Percentiles rank a stretch among this genome's conserved stretches.
phyloP scores from a whole-genome alignment of 2,888 invertebrate genomes.

The Stenichneumon culpator region DNA sequence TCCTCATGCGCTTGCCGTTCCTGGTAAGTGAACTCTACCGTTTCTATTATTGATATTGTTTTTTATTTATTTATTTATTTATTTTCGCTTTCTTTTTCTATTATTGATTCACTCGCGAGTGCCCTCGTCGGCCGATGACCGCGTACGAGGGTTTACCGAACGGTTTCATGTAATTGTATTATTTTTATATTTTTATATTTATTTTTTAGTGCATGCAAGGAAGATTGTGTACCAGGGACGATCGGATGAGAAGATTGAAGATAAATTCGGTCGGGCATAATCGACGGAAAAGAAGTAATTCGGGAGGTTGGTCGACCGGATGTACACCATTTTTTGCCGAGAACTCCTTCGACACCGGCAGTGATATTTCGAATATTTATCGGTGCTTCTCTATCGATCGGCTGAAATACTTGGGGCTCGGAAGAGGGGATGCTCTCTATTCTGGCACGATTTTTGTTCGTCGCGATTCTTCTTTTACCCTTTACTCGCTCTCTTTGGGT shows the following conservation, averaged over 20 bases:
- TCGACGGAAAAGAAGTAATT: background rate
- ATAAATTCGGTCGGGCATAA: background rate
- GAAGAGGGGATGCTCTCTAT: background rate
- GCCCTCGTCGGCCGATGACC: background rate
- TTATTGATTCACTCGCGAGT: background rate
- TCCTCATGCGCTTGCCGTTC: conserved; percentile 75
- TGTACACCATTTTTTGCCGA: too few species aligned
- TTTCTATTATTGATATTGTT: conserved; percentile 19
- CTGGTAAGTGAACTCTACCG: conserved; percentile 57
- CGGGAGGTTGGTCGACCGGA: background rate
- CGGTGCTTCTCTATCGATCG: conserved; percentile 41
- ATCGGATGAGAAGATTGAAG: background rate
- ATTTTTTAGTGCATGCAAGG: background rate
- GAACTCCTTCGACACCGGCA: background rate
- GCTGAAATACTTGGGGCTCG: background rate
- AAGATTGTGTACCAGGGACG: background rate
- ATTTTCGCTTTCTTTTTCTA: background rate
- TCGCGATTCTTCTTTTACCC: background rate
- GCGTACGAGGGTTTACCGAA: background rate
- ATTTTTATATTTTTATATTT: too few species aligned
- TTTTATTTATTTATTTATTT: conserved; percentile 17
- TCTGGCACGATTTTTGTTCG: conserved; percentile 18
- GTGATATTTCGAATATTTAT: conserved; percentile 29
- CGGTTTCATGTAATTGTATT: background rate
- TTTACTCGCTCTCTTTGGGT: background rate